Evolutionary conservation across 1,140 invertebrate genomes (phyloP).

Genomic region (Neodiprion pinetum): DNA sequence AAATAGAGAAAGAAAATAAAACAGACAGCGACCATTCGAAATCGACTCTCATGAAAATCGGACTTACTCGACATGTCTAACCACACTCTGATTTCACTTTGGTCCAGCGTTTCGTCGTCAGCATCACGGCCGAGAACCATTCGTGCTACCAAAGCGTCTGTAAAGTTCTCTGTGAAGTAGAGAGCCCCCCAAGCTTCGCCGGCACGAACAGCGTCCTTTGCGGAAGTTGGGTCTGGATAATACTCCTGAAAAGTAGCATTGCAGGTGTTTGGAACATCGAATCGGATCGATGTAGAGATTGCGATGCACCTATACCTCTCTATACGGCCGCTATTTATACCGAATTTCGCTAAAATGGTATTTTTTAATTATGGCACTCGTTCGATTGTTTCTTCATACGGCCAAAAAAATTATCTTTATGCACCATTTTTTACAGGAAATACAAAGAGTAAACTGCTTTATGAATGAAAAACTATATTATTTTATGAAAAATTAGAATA

Average conservation of each 20-base stretch:
- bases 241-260: conserved; percentile 65
- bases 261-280: neutral
- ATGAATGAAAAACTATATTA: too few species aligned
- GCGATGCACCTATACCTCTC: too few species aligned
- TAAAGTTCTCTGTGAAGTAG: conserved; percentile 87
- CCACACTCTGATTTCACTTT: conserved; percentile 83
- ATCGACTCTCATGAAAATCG: neutral
- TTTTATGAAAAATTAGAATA: too few species aligned
- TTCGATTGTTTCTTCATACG: too few species aligned
- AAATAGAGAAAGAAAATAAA: neutral
- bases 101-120: conserved; percentile 79
- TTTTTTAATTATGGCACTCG: too few species aligned
- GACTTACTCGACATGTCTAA: conserved; percentile 89
- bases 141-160: conserved; percentile 77
- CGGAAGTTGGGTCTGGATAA: conserved; percentile 71
- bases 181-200: conserved; percentile 88
- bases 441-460: too few species aligned
- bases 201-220: conserved; percentile 71
- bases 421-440: too few species aligned
- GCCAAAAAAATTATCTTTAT: too few species aligned
- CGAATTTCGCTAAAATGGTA: too few species aligned
- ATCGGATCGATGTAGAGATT: neutral
- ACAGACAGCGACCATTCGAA: neutral
- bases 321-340: too few species aligned
- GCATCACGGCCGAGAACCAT: conserved; percentile 72